These are phyloP conservation scores for Meteorus sp. DNA, from an alignment of 1,140 invertebrate genomes.

Conservation along the genomic window DNA sequence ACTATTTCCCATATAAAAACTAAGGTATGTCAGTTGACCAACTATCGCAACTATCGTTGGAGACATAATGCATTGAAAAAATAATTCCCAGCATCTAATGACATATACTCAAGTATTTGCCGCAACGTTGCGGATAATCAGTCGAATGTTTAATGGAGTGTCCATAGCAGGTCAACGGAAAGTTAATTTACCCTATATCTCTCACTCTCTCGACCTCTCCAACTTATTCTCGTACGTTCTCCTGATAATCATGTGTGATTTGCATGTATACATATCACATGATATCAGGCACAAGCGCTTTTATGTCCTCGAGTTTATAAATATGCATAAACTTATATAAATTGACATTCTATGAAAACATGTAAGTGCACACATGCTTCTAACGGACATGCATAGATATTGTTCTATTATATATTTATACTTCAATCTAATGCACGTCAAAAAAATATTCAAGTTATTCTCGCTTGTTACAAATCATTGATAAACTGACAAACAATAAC, in stretches of 20 bases:
- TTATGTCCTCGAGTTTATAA: background rate
- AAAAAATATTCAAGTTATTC: background rate
- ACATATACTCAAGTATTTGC: background rate
- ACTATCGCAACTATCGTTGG: too few relatives aligned
- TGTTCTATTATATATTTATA: conserved; percentile 9
- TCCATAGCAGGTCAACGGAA: conserved; percentile 43
- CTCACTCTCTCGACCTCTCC: conserved; percentile 1
- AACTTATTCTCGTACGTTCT: background rate
- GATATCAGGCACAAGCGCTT: background rate
- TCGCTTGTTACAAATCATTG: background rate
- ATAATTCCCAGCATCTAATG: too few relatives aligned
- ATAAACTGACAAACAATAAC: background rate
- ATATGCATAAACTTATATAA: background rate
- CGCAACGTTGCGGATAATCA: conserved; percentile 33
- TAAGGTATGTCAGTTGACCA: too few relatives aligned
- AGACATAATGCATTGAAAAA: too few relatives aligned
- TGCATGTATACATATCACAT: background rate
- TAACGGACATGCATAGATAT: background rate
- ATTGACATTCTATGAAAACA: background rate
- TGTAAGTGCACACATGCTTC: background rate
- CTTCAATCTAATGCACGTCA: background rate
- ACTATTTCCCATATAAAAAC: too few relatives aligned
- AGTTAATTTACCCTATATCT: conserved; percentile 40
- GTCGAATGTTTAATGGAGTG: conserved; percentile 50
- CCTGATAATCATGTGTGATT: background rate